Base-by-base conservation (phyloP, 1,140 invertebrate species). In the Drosophila miranda region DNA sequence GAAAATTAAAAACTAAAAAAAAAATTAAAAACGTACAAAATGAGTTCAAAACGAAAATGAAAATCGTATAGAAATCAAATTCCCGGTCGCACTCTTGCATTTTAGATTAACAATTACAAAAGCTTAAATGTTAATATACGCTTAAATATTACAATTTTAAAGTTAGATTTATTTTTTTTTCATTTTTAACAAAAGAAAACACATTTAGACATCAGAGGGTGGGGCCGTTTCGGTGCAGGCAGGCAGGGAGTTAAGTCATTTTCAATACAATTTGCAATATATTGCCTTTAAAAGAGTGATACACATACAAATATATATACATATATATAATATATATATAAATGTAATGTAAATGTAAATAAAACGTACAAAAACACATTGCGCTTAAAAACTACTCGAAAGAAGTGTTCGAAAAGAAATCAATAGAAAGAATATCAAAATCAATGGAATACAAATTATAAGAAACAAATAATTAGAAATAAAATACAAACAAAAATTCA, bases 121-220 rank as follows among this genome's bases (percentile, higher is more conserved):
- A 87, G 82, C 81, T 86, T 86, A 87, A 62, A 81, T 81, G 81
- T 87, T 86, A 87, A 86, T 86, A 61, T 30, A 30, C 43, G 81
- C 81, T 87, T 86, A 87, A 86, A 78, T 64, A 72, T 78, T 71
- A 38, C 3, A 86, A 69, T 52, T 70, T 41, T 86, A 81, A 77
- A 84, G 81, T 84, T 84, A 80, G 68, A 75, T 67, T 58, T n/a
- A n/a, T n/a, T 72, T 70, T 64, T 57, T 38, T 38, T 38, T 13
- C 2, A 38, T 38, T 38, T 38, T 38, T 38, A 77, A 58, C 54
- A 75, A 57, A 66, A 60, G 55, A 56, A 62, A 74, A 74, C 60
- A 61, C 51, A 54, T 46, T 55, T 42, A 63, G 54, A 78, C 57
- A 54, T 44, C 34, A 49, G 42, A 51, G 28, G 23, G 16, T 26